A percentile compares a stretch with the other conserved stretches of the same genome.
Evolutionary conservation across 2,113 vertebrate genomes (phyloP).

Genomic region (Daphoenositta chrysoptera): DNA sequence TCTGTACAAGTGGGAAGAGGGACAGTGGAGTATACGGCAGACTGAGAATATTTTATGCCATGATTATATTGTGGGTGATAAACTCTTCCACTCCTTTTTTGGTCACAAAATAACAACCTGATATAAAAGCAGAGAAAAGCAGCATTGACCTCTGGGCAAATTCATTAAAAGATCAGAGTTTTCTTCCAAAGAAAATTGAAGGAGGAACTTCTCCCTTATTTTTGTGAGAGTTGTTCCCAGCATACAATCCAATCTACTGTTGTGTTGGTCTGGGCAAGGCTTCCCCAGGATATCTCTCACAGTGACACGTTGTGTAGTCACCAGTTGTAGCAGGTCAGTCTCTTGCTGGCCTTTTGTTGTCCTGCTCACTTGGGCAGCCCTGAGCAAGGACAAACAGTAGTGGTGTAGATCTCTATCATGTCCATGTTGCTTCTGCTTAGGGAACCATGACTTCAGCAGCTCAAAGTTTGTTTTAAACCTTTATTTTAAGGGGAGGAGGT

Average conservation of each 20-base stretch:
- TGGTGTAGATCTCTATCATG: not conserved
- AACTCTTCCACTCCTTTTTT: not conserved
- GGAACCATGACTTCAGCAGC: not conserved
- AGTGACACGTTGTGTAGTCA: not conserved
- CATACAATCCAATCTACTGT: not conserved
- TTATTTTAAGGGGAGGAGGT: not conserved
- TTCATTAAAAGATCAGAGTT: not conserved
- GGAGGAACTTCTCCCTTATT: not conserved
- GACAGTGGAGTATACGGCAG: not conserved
- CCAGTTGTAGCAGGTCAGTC: not conserved
- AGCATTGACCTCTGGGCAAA: not conserved
- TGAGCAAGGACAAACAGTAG: not conserved
- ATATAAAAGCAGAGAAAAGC: not conserved
- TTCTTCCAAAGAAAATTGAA: not conserved
- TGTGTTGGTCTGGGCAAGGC: not conserved
- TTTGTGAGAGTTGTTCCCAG: not conserved
- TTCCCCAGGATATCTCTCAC: not conserved
- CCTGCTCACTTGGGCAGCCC: not conserved
- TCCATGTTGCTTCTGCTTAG: not conserved
- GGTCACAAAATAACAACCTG: not conserved
- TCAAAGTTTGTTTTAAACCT: not conserved
- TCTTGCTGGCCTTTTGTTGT: not conserved
- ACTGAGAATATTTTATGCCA: not conserved
- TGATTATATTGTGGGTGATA: not conserved
- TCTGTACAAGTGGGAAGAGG: not conserved